Base-by-base conservation (phyloP, 1,140 invertebrate species). In the Magallana angulata region DNA sequence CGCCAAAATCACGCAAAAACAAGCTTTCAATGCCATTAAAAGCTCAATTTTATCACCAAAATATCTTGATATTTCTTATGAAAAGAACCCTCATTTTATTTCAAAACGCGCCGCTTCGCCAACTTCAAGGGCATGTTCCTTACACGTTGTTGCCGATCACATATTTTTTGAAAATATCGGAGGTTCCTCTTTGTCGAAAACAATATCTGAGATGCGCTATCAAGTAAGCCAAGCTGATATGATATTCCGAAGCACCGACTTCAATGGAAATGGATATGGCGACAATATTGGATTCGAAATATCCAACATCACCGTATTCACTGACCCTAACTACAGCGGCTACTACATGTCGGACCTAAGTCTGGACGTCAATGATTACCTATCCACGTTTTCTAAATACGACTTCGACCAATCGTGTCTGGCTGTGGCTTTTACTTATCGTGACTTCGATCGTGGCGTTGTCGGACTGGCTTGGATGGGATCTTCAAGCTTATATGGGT, bases 271-370 rank as follows among this genome's bases (percentile, higher is more conserved):
- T 80, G 91, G 90, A 7, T 62, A 76, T n/a, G 91, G 91, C 18
- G 92, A 94, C 82, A 93, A 93, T 30, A 88, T 93, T 24, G 93
- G 93, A 0, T 93, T 94, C 87, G 83, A 88, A 56, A 87, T 93
- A n/a, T 88, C 85, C 36, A 89, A 92, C 12, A 91, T 94, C 0
- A 91, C 91, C 0, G 88, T 94, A 36, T 91, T 85, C 59, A 71
- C 85, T 14, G 71, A 89, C 48, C 56, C 82, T 36, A 48, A 84
- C 48, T 59, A 64, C 8, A 56, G 85, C 9, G 60, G 14, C 24
- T 92, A 92, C 81, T 89, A 86, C 64, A 90, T 92, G 87, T 57
- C 68, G 1, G 59, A 86, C 16, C 56, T 68, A 24, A 87, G 48
- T 14, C 24, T 87, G 18, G 81, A 81, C 80, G 89, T 90, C 48